phyloP scores from a whole-genome alignment of 2,888 invertebrate species.

The Mimas tiliae region DNA sequence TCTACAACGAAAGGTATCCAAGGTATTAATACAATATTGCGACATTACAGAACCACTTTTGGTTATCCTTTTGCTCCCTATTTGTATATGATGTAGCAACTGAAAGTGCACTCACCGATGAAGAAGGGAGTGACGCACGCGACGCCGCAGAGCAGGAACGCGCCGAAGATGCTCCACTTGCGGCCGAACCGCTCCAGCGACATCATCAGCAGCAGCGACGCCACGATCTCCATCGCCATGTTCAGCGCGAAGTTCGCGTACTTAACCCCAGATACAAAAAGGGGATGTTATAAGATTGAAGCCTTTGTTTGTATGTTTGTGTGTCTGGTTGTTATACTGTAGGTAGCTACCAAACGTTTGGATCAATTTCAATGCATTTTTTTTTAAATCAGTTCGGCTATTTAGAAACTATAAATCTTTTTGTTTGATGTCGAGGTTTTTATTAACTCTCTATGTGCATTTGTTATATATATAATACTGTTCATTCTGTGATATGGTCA shows the following conservation, averaged over 20 bases:
- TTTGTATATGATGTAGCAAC: background rate
- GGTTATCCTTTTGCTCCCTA: too few species aligned
- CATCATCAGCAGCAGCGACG: conserved; percentile 75
- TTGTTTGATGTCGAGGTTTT: too few species aligned
- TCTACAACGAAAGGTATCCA: background rate
- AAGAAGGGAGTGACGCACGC: conserved; percentile 68
- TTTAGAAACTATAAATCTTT: too few species aligned
- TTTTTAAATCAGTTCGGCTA: too few species aligned
- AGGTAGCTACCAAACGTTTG: too few species aligned
- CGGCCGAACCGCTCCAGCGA: conserved; percentile 73
- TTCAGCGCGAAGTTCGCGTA: conserved; percentile 88
- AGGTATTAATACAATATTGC: too few species aligned
- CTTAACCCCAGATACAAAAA: conserved; percentile 22
- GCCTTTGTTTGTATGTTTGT: background rate
- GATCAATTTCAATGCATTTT: too few species aligned
- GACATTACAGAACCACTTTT: too few species aligned
- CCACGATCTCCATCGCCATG: conserved; percentile 79
- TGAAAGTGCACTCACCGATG: conserved; percentile 52
- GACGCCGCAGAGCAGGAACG: conserved; percentile 67
- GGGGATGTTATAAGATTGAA: background rate
- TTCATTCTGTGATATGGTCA: too few species aligned
- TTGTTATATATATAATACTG: too few species aligned
- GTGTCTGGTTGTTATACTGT: too few species aligned
- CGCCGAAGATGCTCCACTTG: conserved; percentile 63
- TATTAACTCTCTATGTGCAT: too few species aligned